phyloP scores from a whole-genome alignment of 2,113 vertebrate species.

The Tyrannus savana region DNA sequence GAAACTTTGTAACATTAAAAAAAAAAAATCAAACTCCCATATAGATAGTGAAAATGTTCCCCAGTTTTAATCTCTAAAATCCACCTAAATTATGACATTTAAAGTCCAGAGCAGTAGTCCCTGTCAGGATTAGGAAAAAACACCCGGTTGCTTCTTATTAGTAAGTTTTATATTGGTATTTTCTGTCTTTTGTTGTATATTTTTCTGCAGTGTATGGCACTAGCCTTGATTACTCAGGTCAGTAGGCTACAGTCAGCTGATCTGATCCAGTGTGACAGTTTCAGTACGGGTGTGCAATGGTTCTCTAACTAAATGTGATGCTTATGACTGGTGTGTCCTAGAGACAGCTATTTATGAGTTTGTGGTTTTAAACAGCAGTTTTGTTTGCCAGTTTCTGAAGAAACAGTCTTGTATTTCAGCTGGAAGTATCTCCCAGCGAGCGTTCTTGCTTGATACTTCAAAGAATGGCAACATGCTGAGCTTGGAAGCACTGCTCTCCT shows the following conservation, averaged over 20 bases:
- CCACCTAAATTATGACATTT: neutral
- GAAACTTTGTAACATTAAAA: neutral
- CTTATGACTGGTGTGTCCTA: neutral
- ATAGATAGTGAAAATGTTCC: neutral
- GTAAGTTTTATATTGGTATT: neutral
- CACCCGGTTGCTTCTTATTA: neutral
- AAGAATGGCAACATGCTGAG: neutral
- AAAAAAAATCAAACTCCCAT: neutral
- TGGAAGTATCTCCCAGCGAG: neutral
- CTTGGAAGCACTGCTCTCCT: neutral
- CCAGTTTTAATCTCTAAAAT: neutral
- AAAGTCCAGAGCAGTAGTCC: neutral
- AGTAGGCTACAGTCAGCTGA: neutral
- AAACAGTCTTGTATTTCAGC: neutral
- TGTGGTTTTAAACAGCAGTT: neutral
- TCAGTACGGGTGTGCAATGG: neutral
- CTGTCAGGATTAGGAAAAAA: neutral
- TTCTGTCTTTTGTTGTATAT: neutral
- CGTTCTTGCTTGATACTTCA: neutral
- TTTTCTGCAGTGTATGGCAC: neutral
- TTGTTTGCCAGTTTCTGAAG: neutral
- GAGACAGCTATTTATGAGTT: neutral
- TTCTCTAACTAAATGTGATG: neutral
- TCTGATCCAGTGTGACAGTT: neutral
- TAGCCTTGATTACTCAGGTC: neutral